A percentile compares a stretch with the other conserved stretches of the same genome.
phyloP scores from a whole-genome alignment of 2,888 invertebrate species.

The Dicranocentrus wangi region DNA sequence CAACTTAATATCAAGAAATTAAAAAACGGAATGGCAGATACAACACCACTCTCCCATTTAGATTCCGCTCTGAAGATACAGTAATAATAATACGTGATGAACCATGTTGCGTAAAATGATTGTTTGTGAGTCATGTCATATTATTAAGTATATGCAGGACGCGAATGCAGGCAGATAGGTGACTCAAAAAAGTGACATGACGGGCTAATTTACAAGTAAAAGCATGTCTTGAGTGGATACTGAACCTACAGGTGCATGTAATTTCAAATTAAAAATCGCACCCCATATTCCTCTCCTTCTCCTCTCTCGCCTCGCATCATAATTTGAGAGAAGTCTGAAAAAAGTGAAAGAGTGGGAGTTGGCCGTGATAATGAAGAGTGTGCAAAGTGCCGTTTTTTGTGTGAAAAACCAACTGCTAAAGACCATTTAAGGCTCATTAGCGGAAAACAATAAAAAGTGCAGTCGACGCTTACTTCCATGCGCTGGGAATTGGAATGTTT shows the following conservation, averaged over 20 bases:
- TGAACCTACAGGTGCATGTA: not conserved
- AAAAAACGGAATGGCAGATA: not conserved
- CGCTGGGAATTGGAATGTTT: conserved; percentile 17
- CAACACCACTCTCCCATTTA: not conserved
- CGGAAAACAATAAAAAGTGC: not conserved
- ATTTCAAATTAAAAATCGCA: not conserved
- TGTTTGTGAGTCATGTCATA: not conserved
- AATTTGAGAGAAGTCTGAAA: not conserved
- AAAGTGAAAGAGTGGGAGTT: conserved; percentile 41
- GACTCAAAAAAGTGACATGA: not conserved
- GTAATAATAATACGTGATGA: too few species aligned
- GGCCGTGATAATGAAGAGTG: conserved; percentile 8
- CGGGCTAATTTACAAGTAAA: not conserved
- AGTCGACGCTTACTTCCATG: not conserved
- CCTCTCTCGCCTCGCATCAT: too few species aligned
- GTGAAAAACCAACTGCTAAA: conserved; percentile 28
- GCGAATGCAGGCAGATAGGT: not conserved
- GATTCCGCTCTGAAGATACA: not conserved
- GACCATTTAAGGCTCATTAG: conserved; percentile 30
- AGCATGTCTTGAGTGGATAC: not conserved
- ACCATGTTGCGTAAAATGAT: not conserved
- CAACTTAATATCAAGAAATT: too few species aligned
- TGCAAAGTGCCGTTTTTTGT: conserved; percentile 29
- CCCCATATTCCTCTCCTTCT: too few species aligned
- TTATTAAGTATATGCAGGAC: not conserved